Conservation (phyloP, 2,797 vertebrate genomes). For the Enteromius unitaeniatus region DNA sequence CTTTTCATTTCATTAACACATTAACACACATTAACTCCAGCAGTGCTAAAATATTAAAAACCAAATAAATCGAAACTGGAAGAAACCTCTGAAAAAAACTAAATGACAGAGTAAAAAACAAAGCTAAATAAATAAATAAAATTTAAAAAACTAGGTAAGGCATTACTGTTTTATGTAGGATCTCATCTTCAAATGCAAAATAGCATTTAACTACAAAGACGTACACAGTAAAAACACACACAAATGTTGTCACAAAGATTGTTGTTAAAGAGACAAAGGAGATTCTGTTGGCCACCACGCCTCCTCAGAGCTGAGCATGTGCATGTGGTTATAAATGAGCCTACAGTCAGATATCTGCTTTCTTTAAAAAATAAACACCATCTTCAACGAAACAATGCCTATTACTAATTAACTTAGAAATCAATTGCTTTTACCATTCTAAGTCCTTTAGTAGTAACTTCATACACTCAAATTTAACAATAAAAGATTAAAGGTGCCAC, state of each 20-base stretch:
- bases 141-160: background rate
- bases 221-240: background rate
- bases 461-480: background rate
- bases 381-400: background rate
- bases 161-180: background rate
- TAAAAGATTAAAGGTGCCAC: background rate
- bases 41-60: background rate
- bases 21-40: background rate
- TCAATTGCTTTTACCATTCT: background rate
- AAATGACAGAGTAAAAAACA: no score
- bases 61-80: background rate
- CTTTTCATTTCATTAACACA: background rate
- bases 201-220: slow-evolving; percentile 29
- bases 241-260: background rate
- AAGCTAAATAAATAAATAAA: background rate
- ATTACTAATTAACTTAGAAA: background rate
- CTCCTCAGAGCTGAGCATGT: slow-evolving; percentile 12
- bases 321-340: background rate
- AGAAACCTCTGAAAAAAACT: background rate
- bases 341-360: background rate
- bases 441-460: background rate
- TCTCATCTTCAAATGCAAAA: background rate
- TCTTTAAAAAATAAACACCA: background rate
- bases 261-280: slow-evolving; percentile 39
- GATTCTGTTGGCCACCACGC: slow-evolving; percentile 8